Evolutionary conservation across 2,113 vertebrate species (phyloP).

Genomic region (Xiphophorus hellerii): DNA sequence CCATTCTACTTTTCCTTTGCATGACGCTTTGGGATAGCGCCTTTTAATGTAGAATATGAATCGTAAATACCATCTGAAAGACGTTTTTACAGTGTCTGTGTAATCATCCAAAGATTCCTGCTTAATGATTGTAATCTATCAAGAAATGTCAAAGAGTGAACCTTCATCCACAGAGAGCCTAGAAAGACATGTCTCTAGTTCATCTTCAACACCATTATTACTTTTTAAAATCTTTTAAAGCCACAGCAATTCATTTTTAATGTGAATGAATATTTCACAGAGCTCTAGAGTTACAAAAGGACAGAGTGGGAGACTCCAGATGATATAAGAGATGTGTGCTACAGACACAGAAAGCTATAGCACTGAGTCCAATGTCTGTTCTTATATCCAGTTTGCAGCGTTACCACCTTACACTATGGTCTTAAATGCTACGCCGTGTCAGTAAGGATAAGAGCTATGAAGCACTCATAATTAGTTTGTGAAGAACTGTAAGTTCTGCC

Average conservation of each 20-base stretch:
- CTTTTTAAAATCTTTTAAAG: conserved; percentile 71
- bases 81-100: conserved; percentile 23
- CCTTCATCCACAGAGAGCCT: conserved; percentile 18
- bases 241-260: conserved; percentile 55
- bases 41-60: not conserved
- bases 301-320: not conserved
- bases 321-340: conserved; percentile 3
- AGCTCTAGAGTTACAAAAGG: conserved; percentile 29
- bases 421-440: conserved; percentile 48
- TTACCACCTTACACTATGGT: conserved; percentile 28
- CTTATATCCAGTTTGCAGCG: not conserved
- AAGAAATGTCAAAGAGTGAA: conserved; percentile 25
- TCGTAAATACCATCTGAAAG: conserved; percentile 14
- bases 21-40: not conserved
- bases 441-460: conserved; percentile 56
- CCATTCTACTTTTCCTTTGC: not conserved
- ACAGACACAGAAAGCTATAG: conserved; percentile 17
- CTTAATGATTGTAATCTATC: not conserved
- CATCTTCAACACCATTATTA: conserved; percentile 61
- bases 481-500: conserved; percentile 57
- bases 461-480: conserved; percentile 58
- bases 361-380: conserved; percentile 34
- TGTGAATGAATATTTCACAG: conserved; percentile 68
- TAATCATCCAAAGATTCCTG: conserved; percentile 26
- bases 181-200: conserved; percentile 32